Evolutionary conservation across 2,113 vertebrate species (phyloP).

Genomic region (Aptenodytes patagonicus): DNA sequence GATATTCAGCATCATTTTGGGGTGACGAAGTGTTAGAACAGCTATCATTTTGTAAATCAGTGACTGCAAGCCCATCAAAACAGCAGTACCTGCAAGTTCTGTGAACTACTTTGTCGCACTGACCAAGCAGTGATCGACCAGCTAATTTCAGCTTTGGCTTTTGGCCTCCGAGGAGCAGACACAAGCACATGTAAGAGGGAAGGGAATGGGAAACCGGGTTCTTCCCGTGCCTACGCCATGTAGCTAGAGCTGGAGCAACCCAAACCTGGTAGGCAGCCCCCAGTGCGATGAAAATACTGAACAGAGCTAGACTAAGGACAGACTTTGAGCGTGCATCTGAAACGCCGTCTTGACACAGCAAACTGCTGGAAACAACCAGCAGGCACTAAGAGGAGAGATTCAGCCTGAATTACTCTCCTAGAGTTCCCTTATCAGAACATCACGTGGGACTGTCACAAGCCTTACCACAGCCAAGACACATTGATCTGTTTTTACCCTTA

Average conservation of each 20-base stretch:
- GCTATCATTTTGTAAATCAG: not conserved
- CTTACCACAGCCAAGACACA: not conserved
- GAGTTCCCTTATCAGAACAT: not conserved
- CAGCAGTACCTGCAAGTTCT: not conserved
- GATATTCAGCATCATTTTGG: not conserved
- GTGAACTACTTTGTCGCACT: rapidly evolving
- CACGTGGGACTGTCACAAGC: not conserved
- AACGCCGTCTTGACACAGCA: rapidly evolving
- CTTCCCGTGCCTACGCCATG: not conserved
- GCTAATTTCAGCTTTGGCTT: not conserved
- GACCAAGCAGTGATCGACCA: not conserved
- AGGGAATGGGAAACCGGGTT: not conserved
- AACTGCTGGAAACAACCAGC: not conserved
- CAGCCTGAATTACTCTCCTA: not conserved
- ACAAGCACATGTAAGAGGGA: not conserved
- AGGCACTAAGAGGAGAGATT: not conserved
- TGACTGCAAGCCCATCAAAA: not conserved
- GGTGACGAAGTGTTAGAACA: rapidly evolving
- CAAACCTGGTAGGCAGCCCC: not conserved
- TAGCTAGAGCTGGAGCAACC: not conserved
- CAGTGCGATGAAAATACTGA: not conserved
- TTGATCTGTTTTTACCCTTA: not conserved
- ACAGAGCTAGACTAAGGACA: not conserved
- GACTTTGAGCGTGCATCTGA: rapidly evolving
- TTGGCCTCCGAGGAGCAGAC: rapidly evolving